These are phyloP conservation scores for Mormyrus hasselquistii DNA, from an alignment of 2,797 vertebrate species.

Conservation along the genomic window DNA sequence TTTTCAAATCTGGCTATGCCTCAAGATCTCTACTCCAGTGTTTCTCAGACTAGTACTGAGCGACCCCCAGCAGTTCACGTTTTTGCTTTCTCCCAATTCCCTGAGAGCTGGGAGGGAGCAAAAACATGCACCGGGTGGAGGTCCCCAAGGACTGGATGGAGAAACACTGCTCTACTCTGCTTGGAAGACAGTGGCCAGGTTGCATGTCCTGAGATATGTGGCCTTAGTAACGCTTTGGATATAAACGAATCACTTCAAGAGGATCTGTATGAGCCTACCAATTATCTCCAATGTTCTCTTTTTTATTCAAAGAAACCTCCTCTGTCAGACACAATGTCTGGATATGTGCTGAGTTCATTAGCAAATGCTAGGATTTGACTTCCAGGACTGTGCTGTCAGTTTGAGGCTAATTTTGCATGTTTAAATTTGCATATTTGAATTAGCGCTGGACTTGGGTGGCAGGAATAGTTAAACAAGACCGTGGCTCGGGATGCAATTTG, in stretches of 20 bases:
- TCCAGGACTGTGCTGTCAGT: not conserved
- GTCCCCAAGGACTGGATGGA: not conserved
- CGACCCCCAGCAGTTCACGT: not conserved
- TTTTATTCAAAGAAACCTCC: not conserved
- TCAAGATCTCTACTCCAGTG: not conserved
- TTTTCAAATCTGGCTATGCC: not conserved
- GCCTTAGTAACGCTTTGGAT: not conserved
- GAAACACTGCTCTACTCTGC: not conserved
- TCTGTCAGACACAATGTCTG: not conserved
- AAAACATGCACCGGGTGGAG: not conserved
- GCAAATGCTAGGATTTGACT: not conserved
- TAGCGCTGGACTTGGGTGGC: not conserved
- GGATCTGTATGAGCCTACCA: not conserved
- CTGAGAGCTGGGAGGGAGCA: not conserved
- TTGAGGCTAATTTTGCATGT: not conserved
- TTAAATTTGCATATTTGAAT: constrained; percentile 7
- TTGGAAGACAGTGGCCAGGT: not conserved
- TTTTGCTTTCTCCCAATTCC: not conserved
- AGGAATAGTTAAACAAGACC: not conserved
- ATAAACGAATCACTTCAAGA: not conserved
- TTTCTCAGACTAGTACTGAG: not conserved
- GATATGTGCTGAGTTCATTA: not conserved
- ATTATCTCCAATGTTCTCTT: not conserved
- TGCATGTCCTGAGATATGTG: not conserved
- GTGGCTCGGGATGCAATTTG: not conserved